Conservation (phyloP, 2,797 vertebrate species). For the Channallabes apus region DNA sequence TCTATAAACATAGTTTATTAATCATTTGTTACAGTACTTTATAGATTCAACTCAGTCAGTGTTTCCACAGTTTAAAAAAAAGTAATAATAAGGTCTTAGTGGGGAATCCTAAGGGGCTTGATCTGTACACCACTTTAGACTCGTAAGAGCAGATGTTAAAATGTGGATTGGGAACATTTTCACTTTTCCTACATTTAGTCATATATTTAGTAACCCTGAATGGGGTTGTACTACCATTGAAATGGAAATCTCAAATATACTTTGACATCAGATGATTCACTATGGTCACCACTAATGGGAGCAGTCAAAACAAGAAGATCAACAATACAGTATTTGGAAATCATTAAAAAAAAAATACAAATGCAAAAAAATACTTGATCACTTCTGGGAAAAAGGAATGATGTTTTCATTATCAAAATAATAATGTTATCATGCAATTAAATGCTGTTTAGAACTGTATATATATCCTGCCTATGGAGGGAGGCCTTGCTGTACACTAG, state of each 20-base stretch:
- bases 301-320: too few species aligned
- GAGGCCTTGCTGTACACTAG: background rate
- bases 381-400: background rate
- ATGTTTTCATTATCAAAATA: background rate
- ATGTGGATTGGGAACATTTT: background rate
- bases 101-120: background rate
- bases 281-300: too few species aligned
- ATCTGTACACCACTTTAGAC: background rate
- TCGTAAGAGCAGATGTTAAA: background rate
- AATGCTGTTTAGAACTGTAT: background rate
- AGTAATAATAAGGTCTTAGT: background rate
- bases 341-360: background rate
- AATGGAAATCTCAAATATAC: background rate
- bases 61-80: background rate
- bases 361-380: background rate
- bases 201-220: background rate
- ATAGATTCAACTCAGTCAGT: background rate
- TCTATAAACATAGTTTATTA: background rate
- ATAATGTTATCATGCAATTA: background rate
- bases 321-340: background rate
- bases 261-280: background rate
- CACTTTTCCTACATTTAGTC: background rate
- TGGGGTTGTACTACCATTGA: background rate
- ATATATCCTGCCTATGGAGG: background rate
- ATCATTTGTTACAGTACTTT: background rate